These are phyloP conservation scores for Laothoe populi DNA, from an alignment of 2,888 invertebrate species.

Conservation along the genomic window DNA sequence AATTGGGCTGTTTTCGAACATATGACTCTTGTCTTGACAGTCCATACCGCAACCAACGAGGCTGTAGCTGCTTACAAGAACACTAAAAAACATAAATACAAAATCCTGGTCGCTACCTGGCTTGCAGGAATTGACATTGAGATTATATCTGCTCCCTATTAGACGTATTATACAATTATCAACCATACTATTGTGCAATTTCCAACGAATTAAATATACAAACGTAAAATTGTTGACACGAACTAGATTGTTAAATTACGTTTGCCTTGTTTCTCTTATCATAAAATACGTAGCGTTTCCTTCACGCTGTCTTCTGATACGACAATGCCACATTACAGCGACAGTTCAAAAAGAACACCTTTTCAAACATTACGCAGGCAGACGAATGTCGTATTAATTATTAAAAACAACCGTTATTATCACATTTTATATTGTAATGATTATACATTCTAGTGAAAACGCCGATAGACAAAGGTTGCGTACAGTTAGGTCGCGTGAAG, in stretches of 20 bases:
- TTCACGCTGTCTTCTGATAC: conserved; percentile 21
- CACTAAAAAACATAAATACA: too few relatives aligned
- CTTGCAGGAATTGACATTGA: too few relatives aligned
- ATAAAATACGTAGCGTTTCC: conserved; percentile 22
- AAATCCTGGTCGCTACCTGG: too few relatives aligned
- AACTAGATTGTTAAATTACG: conserved; percentile 27
- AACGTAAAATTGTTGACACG: conserved; percentile 12
- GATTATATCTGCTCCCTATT: too few relatives aligned
- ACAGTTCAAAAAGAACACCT: conserved; percentile 21
- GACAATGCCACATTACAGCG: conserved; percentile 13
- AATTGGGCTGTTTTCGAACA: too few relatives aligned
- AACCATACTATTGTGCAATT: not conserved
- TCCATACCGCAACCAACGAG: too few relatives aligned
- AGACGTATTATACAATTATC: too few relatives aligned
- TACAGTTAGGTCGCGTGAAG: conserved; percentile 17
- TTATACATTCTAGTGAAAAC: conserved; percentile 6
- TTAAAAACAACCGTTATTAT: not conserved
- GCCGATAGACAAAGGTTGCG: conserved; percentile 9
- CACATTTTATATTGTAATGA: conserved; percentile 14
- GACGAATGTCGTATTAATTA: conserved; percentile 2
- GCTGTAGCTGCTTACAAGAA: too few relatives aligned
- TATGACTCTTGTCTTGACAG: too few relatives aligned
- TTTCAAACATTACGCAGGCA: conserved; percentile 11
- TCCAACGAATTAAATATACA: not conserved
- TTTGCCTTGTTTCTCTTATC: conserved; percentile 27